These are phyloP conservation scores for Diabrotica balteata DNA, from an alignment of 2,888 invertebrate genomes.

Conservation along the genomic window DNA sequence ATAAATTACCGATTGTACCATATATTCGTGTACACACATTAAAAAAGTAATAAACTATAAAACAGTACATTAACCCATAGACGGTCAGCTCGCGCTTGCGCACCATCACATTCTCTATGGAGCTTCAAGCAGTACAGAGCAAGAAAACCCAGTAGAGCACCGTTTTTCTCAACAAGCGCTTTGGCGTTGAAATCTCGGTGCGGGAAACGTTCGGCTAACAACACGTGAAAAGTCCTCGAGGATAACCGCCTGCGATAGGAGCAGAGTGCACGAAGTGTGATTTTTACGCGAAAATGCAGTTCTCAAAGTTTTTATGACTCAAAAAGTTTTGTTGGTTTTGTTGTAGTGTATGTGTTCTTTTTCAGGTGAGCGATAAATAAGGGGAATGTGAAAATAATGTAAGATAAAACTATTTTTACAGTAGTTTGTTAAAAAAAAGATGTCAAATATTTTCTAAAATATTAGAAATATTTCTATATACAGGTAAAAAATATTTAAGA, in stretches of 20 bases:
- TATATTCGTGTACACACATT: not conserved
- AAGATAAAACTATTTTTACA: too few species aligned
- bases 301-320: not conserved
- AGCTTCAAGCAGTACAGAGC: constrained; percentile 29
- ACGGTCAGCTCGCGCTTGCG: constrained; percentile 26
- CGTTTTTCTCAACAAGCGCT: constrained; percentile 34
- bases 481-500: too few species aligned
- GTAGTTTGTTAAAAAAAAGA: too few species aligned
- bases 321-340: not conserved
- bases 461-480: too few species aligned
- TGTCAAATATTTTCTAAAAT: too few species aligned
- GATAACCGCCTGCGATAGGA: constrained; percentile 8
- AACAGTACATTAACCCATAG: constrained; percentile 22
- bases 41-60: constrained; percentile 17
- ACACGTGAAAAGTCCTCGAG: constrained; percentile 31
- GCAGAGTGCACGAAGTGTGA: constrained; percentile 10
- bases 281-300: constrained; percentile 2
- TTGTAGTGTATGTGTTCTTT: too few species aligned
- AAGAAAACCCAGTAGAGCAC: constrained; percentile 37
- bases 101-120: constrained; percentile 20
- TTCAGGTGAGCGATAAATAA: not conserved
- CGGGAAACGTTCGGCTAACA: constrained; percentile 21
- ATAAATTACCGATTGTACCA: too few species aligned
- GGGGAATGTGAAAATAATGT: not conserved
- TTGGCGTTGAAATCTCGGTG: constrained; percentile 18